Conservation (phyloP, 2,797 vertebrate species). For the Neosalanx taihuensis region DNA sequence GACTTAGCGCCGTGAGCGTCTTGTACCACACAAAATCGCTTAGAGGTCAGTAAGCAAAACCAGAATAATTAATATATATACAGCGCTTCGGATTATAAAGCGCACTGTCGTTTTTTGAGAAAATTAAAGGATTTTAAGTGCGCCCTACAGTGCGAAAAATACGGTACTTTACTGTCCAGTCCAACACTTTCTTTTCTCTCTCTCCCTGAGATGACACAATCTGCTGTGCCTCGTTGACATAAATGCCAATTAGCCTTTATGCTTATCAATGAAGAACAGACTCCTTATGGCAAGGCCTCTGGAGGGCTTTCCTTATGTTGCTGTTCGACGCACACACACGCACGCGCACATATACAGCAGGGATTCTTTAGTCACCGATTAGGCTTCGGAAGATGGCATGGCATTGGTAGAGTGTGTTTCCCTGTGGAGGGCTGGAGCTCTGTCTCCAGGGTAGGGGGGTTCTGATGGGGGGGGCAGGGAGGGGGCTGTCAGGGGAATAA, state of each 20-base stretch:
- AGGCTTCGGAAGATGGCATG: conserved; percentile 37
- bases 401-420: conserved; percentile 45
- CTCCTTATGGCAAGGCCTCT: conserved; percentile 16
- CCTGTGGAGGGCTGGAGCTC: conserved; percentile 39
- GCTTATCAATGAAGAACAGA: conserved; percentile 44
- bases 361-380: conserved; percentile 37
- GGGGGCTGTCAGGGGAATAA: conserved; percentile 56
- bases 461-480: conserved; percentile 28
- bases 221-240: conserved; percentile 33
- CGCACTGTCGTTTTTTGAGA: too few relatives aligned
- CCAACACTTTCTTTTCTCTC: conserved; percentile 5
- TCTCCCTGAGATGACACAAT: neutral
- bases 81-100: too few relatives aligned
- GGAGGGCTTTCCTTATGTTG: neutral
- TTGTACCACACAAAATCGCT: too few relatives aligned
- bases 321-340: neutral
- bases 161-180: conserved; percentile 22
- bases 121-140: too few relatives aligned
- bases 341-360: neutral
- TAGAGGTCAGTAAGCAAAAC: too few relatives aligned
- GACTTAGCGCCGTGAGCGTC: too few relatives aligned
- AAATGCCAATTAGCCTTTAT: conserved; percentile 44
- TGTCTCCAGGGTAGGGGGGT: conserved; percentile 58
- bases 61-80: too few relatives aligned
- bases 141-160: too few relatives aligned